Base-by-base conservation (phyloP, 2,888 invertebrate genomes). In the Glaucopsyche alexis region DNA sequence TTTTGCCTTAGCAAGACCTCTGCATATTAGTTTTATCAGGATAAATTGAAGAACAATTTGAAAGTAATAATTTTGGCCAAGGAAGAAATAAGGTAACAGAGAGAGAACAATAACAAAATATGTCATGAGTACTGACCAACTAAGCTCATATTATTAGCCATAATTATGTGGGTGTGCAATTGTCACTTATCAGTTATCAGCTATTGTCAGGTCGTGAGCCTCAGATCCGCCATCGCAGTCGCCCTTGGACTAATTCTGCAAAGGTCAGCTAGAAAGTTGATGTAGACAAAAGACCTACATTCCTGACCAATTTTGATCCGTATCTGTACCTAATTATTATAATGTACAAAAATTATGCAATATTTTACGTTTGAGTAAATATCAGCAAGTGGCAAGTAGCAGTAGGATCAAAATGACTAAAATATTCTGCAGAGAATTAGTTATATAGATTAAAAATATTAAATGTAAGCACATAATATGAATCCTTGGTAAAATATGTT, bases 211-310 rank as follows among this genome's bases (percentile, higher is more conserved):
- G 82, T 90, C 91, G 92, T 92, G 92, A 92, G 90, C 85, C 81
- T 85, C 87, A 86, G 89, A 90, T 89, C 89, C 87, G 88, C 87
- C 83, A 87, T 81, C 81, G 80, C 84, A 83, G 79, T 86, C 81
- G 86, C 85, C 91, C 91, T 91, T 92, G 91, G 88, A 85, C 91
- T 88, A 90, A 89, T 85, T 90, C 83, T 83, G 76, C 81, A 89
- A 91, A 92, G 91, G 91, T 91, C 91, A 91, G 84, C 85, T 88
- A 83, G 87, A 88, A 89, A 88, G 87, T 85, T 78, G 81, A 79
- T 75, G 75, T 79, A 78, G 77, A 78, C 77, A 77, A 77, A 77
- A 77, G 73, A 72, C 75, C 75, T 64, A 70, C 52, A 72, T 72
- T 60, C 29, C 29, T 60, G 60, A 29, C 60, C 13, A 60, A 60